Evolutionary conservation across 2,888 invertebrate species (phyloP), one percentile per base, ranked within the genome.

Genomic region (Hydriomena furcata): DNA sequence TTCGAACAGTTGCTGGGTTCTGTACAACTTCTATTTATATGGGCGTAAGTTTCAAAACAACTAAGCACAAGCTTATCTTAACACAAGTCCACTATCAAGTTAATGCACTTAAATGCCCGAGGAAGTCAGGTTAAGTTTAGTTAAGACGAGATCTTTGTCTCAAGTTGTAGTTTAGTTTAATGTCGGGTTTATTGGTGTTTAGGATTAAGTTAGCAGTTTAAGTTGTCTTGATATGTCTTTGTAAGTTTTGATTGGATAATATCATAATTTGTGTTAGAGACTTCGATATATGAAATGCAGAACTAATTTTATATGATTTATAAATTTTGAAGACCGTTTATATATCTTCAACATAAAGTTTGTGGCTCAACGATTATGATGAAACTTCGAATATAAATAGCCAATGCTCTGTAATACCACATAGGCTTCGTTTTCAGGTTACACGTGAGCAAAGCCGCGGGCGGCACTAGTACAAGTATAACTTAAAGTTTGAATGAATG

Each of bases 141-240:
- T 61, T 61, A 63, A 59, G 63, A 56, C 57, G 56, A 61, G 60
- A 63, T 61, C 63, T 61, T 63, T 55, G 60, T 62, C 58, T 50
- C 42, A 55, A 55, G 56, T 53, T 51, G 44, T 49, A 60, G 56
- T 58, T 58, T 52, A 49, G 57, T 50, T 57, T 57, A 62, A 60
- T 57, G 56, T 36, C 37, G 38, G 44, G 55, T 60, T 62, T 55
- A 57, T 58, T 60, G 42, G 53, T 52, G 58, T 58, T 57, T 36
- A 35, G 55, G 50, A 42, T 52, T 52, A 58, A 58, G 45, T 60
- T 61, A 27, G 28, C 28, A 5, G 13, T 12, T 10, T 34, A 30
- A 43, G 17, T 50, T 40, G 30, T 44, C 42, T 35, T 51, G 28
- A 6, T 32, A 36, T 42, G 45, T 31, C 35, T 41, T 41, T 48